Conservation (phyloP, 2,888 invertebrate species). For the Laothoe populi region DNA sequence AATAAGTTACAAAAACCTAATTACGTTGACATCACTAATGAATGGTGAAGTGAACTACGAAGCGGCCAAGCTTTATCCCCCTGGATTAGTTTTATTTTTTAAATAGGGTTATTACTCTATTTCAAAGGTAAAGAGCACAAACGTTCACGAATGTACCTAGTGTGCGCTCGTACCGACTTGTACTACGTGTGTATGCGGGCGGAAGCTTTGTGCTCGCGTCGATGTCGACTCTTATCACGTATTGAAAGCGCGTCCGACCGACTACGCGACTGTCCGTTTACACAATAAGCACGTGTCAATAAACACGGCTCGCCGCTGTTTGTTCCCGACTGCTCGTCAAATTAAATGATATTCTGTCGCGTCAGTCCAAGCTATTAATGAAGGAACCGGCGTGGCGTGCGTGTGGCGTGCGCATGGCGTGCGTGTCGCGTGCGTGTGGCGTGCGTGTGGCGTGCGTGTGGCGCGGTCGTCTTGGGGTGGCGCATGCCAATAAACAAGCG, state of each 20-base stretch:
- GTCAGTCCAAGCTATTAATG: constrained; percentile 4
- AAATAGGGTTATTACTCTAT: too few relatives aligned
- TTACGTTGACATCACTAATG: too few relatives aligned
- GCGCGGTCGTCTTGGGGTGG: neutral
- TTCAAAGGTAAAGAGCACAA: neutral
- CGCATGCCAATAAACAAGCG: constrained; percentile 17
- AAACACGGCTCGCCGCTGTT: neutral
- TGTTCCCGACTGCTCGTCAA: constrained; percentile 32
- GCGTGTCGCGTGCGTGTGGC: too few relatives aligned
- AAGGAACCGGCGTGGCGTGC: neutral
- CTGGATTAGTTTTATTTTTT: too few relatives aligned
- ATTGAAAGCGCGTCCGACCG: constrained; percentile 9
- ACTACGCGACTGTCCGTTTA: constrained; percentile 3
- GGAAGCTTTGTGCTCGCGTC: neutral
- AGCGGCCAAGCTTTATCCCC: too few relatives aligned
- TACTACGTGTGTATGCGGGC: neutral
- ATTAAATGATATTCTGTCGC: constrained; percentile 37
- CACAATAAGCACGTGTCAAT: constrained; percentile 1
- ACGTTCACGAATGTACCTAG: too few relatives aligned
- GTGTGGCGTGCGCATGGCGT: neutral
- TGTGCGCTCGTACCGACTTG: too few relatives aligned
- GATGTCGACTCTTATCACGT: constrained; percentile 11
- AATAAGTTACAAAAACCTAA: too few relatives aligned
- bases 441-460: neutral
- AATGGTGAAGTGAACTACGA: too few relatives aligned